Percentiles rank a stretch among this genome's conserved stretches.
These are phyloP conservation scores for Glossosoma conforme DNA, from an alignment of 1,140 invertebrate species.

Conservation along the genomic window DNA sequence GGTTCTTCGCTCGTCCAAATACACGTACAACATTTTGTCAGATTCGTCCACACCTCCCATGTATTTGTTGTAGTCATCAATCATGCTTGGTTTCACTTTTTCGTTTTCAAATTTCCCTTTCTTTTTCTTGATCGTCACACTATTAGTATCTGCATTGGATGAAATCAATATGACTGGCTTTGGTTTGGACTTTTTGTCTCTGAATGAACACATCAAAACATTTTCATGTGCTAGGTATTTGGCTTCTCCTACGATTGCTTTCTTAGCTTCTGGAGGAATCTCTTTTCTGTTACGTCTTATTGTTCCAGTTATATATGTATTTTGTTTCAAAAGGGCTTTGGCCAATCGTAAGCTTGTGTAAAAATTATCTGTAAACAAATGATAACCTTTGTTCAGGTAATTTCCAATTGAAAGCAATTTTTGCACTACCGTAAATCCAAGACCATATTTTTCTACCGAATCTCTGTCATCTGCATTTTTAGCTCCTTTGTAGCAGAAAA, in stretches of 20 bases:
- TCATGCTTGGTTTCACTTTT: slow-evolving; percentile 25
- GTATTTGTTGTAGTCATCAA: slow-evolving; percentile 24
- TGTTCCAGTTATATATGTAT: slow-evolving; percentile 27
- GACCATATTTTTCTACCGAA: slow-evolving; percentile 29
- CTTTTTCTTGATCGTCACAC: slow-evolving; percentile 20
- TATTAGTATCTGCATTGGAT: slow-evolving; percentile 19
- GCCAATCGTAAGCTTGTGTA: slow-evolving; percentile 27
- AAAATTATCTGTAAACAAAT: slow-evolving; percentile 31
- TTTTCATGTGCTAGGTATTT: slow-evolving; percentile 18
- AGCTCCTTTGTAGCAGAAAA: slow-evolving; percentile 28
- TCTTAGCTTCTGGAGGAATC: slow-evolving; percentile 18
- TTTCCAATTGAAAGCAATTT: slow-evolving; percentile 32
- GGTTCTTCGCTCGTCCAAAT: slow-evolving; percentile 33
- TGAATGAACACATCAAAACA: slow-evolving; percentile 23
- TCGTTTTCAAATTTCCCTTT: slow-evolving; percentile 17
- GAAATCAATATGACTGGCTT: slow-evolving; percentile 24
- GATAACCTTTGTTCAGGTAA: slow-evolving; percentile 34
- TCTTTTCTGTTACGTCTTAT: too few species aligned
- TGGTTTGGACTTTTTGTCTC: slow-evolving; percentile 20
- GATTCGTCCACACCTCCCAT: slow-evolving; percentile 26
- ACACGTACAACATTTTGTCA: slow-evolving; percentile 28
- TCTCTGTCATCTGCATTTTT: slow-evolving; percentile 20
- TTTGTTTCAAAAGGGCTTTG: slow-evolving; percentile 19
- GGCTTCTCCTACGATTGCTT: slow-evolving; percentile 19
- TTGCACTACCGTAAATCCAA: slow-evolving; percentile 27